Evolutionary conservation across 2,797 vertebrate genomes (phyloP), one percentile per base, ranked within the genome.

Genomic region (Anguilla megastoma): DNA sequence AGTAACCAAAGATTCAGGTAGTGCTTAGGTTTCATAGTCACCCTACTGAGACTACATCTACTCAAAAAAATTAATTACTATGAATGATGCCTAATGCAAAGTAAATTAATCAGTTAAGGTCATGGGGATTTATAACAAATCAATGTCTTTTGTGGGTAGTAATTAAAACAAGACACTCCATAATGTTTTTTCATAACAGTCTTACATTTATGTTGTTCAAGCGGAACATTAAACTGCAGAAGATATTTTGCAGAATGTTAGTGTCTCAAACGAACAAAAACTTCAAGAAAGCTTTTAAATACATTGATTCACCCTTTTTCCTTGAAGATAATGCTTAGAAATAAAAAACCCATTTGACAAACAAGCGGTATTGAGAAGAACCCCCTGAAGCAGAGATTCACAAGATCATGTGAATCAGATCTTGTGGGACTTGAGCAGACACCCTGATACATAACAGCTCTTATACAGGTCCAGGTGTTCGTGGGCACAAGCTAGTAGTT

Each of bases 241-340:
- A 71, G 1, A 33, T 69, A 71, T 76, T 76, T 41, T 76, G 71
- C 71, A 76, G 71, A 16, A 41, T 80, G 76, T 80, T 45, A 45
- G 5, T 45, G 41, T 16, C 66, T 36, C 12, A 76, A 76, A 76
- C 16, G 5, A 41, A 41, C 30, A 76, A 76, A 76, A 76, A 41
- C 30, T 60, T 60, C 16, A 85, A 33, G 30, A 54, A 60, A 85
- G 30, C 52, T 60, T 24, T 5, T 6, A 84, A 14, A 30, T 30
- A 84, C 2, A 27, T 27, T 9, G 33, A 41, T 16, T 79, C 14
- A 58, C n/a, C 56, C 50, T 2, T 12, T 56, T 60, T 56, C 52
- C 54, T 58, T 58, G 58, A 21, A 76, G 50, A 85, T 56, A 85
- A 60, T 60, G 52, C 16, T 85, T 12, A 82, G 14, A 84, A 50